Base-by-base conservation (phyloP, 2,113 vertebrate species). In the Mormyrus lacerda region DNA sequence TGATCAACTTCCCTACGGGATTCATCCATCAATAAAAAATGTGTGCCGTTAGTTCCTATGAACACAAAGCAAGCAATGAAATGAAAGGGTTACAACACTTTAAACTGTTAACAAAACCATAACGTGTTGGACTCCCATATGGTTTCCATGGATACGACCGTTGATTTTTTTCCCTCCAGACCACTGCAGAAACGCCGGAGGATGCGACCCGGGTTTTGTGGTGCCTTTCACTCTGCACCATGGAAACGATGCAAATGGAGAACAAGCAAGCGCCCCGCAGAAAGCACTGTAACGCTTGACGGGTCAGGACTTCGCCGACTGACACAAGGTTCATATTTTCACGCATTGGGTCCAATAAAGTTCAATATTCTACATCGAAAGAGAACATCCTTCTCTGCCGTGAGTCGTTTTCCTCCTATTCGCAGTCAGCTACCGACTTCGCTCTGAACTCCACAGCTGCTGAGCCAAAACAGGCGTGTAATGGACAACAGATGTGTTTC, bases 381-480 rank as follows among this genome's bases (percentile, higher is more conserved):
- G 48, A 83, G 3, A 55, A 35, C 31, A 5, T 48, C 24, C 31
- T 83, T 21, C 51, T 7, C 39, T 45, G 42, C 69, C 39, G 42
- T 15, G 19, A 50, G 48, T 61, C 55, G 5, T 84, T 90, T 87
- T 83, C 69, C 87, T 13, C 50, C 45, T 87, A 90, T 88, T 90
- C 85, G 87, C 84, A 31, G 73, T 42, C 73, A 79, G 73, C 51
- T 65, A 69, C 89, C 58, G 55, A 90, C 31, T 39, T 55, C 44
- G 69, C 55, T 85, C 91, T 83, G 84, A 35, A 50, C 27, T 90
- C 65, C 27, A 89, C 50, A 87, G 89, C 83, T 84, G 39, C 2
- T 31, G 69, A 58, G 47, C 44, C 44, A 85, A 47, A 42, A 85
- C 45, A 48, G 82, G 24, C 82, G 35, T 85, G 24, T 85, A 85